These are phyloP conservation scores for Dione juno DNA, from an alignment of 2,888 invertebrate species.

Conservation along the genomic window DNA sequence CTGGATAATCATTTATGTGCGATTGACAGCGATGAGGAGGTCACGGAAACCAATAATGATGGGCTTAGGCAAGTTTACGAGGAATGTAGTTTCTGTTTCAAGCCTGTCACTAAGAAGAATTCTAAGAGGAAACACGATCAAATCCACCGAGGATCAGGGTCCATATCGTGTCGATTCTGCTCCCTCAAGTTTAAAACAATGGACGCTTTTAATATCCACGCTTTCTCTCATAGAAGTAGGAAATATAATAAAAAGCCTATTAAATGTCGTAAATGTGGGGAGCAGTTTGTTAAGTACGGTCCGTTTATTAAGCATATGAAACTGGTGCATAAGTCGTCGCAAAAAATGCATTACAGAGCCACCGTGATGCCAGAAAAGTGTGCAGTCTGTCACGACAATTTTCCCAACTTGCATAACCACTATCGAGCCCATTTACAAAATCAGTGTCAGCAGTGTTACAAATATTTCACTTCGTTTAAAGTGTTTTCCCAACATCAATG, in stretches of 20 bases:
- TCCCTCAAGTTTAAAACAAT: slow-evolving; percentile 76
- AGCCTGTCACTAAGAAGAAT: slow-evolving; percentile 67
- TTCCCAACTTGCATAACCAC: slow-evolving; percentile 85
- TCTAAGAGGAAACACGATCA: slow-evolving; percentile 68
- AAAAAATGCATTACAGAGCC: slow-evolving; percentile 74
- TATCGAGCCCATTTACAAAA: slow-evolving; percentile 84
- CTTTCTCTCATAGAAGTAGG: slow-evolving; percentile 75
- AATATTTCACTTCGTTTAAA: slow-evolving; percentile 73
- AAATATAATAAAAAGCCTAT: slow-evolving; percentile 77
- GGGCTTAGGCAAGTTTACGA: slow-evolving; percentile 60
- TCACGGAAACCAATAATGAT: slow-evolving; percentile 47
- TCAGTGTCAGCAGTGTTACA: slow-evolving; percentile 76
- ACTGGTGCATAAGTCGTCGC: slow-evolving; percentile 64
- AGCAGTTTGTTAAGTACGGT: slow-evolving; percentile 75
- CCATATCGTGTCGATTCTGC: slow-evolving; percentile 79
- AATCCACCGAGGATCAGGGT: slow-evolving; percentile 72
- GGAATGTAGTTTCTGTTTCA: slow-evolving; percentile 79
- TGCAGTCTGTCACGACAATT: slow-evolving; percentile 83
- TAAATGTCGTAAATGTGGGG: slow-evolving; percentile 72
- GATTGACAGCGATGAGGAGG: slow-evolving; percentile 76
- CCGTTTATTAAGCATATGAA: slow-evolving; percentile 77
- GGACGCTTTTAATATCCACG: slow-evolving; percentile 78
- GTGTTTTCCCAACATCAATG: slow-evolving; percentile 68
- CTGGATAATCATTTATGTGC: slow-evolving; percentile 75
- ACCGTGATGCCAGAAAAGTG: slow-evolving; percentile 80